These are phyloP conservation scores for Elysia crispata DNA, from an alignment of 2,888 invertebrate genomes.

Conservation along the genomic window DNA sequence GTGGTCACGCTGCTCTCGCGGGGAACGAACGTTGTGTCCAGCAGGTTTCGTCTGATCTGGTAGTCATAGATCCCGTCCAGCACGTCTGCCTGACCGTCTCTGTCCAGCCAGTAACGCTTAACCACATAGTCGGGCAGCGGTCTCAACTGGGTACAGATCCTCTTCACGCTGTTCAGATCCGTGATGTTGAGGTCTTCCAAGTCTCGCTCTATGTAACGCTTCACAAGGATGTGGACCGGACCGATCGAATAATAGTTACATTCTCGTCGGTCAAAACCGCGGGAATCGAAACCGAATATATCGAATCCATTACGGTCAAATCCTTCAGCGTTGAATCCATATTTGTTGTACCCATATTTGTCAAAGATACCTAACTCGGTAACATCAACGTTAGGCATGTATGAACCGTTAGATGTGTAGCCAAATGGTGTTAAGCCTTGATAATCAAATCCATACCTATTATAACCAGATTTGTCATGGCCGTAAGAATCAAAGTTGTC, in stretches of 20 bases:
- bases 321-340: constrained; percentile 70
- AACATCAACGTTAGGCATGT: constrained; percentile 49
- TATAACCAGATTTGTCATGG: constrained; percentile 71
- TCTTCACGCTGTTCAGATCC: constrained; percentile 58
- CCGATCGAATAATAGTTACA: constrained; percentile 72
- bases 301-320: constrained; percentile 73
- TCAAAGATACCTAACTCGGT: constrained; percentile 57
- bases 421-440: constrained; percentile 69
- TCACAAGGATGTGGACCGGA: constrained; percentile 71
- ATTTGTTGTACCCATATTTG: constrained; percentile 67
- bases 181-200: constrained; percentile 59
- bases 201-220: constrained; percentile 63
- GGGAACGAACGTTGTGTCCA: constrained; percentile 51
- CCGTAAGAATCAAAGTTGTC: constrained; percentile 73
- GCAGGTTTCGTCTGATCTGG: constrained; percentile 52
- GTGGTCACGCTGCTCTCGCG: constrained; percentile 58
- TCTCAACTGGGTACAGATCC: constrained; percentile 65
- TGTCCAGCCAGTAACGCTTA: constrained; percentile 63
- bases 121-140: constrained; percentile 60
- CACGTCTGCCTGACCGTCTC: constrained; percentile 58
- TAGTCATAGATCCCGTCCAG: constrained; percentile 60
- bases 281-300: constrained; percentile 71
- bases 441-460: constrained; percentile 73
- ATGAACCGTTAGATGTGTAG: constrained; percentile 63
- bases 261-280: constrained; percentile 65